Conservation (phyloP, 1,140 invertebrate species). For the Aradophagus sp. region DNA sequence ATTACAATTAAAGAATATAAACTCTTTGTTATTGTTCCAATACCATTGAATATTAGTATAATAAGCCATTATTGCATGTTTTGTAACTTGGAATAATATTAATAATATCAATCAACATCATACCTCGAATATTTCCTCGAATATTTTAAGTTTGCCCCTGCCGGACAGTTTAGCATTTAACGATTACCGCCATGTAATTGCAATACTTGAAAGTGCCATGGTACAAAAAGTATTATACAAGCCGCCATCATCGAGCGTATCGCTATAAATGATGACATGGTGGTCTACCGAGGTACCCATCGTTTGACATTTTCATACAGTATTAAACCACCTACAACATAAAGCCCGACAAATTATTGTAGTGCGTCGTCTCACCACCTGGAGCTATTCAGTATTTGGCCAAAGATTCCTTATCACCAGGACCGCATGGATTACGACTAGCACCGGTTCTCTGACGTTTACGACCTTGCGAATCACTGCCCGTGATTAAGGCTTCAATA, state of each 20-base stretch:
- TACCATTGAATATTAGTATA: too few relatives aligned
- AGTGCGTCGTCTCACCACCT: slow-evolving; percentile 68
- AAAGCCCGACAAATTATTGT: slow-evolving; percentile 71
- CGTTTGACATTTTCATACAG: slow-evolving; percentile 65
- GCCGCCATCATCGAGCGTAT: slow-evolving; percentile 28
- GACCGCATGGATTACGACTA: slow-evolving; percentile 64
- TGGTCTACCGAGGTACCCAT: slow-evolving; percentile 58
- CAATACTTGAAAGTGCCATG: slow-evolving; percentile 47
- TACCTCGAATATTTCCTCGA: slow-evolving; percentile 22
- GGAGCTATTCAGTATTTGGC: slow-evolving; percentile 55
- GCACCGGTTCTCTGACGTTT: slow-evolving; percentile 61
- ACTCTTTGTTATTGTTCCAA: too few relatives aligned
- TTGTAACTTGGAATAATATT: slow-evolving; percentile 20
- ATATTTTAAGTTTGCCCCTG: too few relatives aligned
- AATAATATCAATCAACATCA: slow-evolving; percentile 25
- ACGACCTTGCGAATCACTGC: slow-evolving; percentile 61
- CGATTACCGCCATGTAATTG: slow-evolving; percentile 44
- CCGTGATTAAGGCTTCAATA: slow-evolving; percentile 67
- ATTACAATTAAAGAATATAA: too few relatives aligned
- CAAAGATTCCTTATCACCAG: slow-evolving; percentile 62
- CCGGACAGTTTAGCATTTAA: slow-evolving; percentile 25
- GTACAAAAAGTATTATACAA: slow-evolving; percentile 44
- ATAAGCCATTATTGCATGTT: slow-evolving; percentile 9
- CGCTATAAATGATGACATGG: slow-evolving; percentile 60
- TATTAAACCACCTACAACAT: slow-evolving; percentile 71